Percentiles rank a stretch among this genome's conserved stretches.
These are phyloP conservation scores for Manacus vitellinus DNA, from an alignment of 2,113 vertebrate genomes.

Conservation along the genomic window DNA sequence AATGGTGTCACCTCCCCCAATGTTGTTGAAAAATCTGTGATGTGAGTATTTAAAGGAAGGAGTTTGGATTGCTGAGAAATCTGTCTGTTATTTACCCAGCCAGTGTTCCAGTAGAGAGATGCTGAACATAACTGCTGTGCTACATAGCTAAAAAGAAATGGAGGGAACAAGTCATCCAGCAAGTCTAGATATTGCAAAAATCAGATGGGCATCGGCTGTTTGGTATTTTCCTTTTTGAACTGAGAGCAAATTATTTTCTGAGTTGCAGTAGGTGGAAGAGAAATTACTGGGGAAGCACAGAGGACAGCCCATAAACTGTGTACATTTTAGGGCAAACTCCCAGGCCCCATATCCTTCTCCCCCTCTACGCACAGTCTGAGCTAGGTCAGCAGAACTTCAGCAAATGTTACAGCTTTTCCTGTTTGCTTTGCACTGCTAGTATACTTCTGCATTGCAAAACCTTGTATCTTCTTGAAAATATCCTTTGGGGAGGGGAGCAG, in stretches of 20 bases:
- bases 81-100: background rate
- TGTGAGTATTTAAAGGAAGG: background rate
- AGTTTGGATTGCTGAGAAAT: background rate
- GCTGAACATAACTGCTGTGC: background rate
- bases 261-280: background rate
- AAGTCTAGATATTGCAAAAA: background rate
- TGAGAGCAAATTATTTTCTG: background rate
- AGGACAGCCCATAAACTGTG: background rate
- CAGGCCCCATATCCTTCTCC: background rate
- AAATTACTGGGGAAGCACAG: background rate
- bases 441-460: slow-evolving; percentile 7
- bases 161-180: background rate
- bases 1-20: background rate
- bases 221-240: background rate
- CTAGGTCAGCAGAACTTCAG: background rate
- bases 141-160: background rate
- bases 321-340: background rate
- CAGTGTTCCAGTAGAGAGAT: background rate
- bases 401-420: slow-evolving; percentile 27
- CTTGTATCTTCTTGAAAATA: slow-evolving; percentile 54
- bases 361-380: background rate
- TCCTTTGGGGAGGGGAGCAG: background rate
- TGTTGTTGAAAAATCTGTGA: background rate
- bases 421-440: slow-evolving; percentile 33
- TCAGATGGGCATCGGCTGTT: background rate